These are phyloP conservation scores for Crotophaga sulcirostris DNA, from an alignment of 2,113 vertebrate species.

Conservation along the genomic window DNA sequence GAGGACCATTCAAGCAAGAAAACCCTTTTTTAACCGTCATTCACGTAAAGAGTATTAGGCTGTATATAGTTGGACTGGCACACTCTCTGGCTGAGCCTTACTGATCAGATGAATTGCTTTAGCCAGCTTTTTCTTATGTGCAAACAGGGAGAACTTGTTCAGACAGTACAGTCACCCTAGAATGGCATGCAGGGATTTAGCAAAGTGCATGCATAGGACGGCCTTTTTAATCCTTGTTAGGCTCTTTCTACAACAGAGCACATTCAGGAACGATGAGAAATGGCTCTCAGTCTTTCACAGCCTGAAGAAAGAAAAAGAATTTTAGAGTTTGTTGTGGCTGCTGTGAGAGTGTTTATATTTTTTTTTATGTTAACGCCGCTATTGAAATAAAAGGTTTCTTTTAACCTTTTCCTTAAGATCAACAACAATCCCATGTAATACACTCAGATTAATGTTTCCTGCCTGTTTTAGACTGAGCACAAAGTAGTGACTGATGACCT, in stretches of 20 bases:
- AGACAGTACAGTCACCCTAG: conserved; percentile 53
- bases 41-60: conserved; percentile 61
- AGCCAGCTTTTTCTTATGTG: conserved; percentile 64
- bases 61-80: conserved; percentile 40
- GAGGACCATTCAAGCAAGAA: conserved; percentile 63
- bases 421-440: not conserved
- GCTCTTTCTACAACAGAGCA: conserved; percentile 39
- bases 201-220: conserved; percentile 49
- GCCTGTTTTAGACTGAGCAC: conserved; percentile 44
- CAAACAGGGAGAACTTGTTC: conserved; percentile 73
- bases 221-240: conserved; percentile 70
- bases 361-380: conserved; percentile 8
- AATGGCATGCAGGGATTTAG: conserved; percentile 66
- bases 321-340: conserved; percentile 13
- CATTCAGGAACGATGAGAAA: conserved; percentile 58
- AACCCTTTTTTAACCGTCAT: conserved; percentile 55
- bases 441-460: conserved; percentile 33
- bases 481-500: conserved; percentile 57
- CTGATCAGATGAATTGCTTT: conserved; percentile 66
- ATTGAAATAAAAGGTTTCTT: not conserved
- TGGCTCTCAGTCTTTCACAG: conserved; percentile 19
- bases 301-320: not conserved
- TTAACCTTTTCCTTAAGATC: conserved; percentile 26
- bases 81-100: conserved; percentile 54
- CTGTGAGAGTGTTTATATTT: conserved; percentile 20